Percentiles rank a stretch among this genome's conserved stretches.
phyloP scores from a whole-genome alignment of 2,888 invertebrate genomes.

The Latrodectus hesperus region DNA sequence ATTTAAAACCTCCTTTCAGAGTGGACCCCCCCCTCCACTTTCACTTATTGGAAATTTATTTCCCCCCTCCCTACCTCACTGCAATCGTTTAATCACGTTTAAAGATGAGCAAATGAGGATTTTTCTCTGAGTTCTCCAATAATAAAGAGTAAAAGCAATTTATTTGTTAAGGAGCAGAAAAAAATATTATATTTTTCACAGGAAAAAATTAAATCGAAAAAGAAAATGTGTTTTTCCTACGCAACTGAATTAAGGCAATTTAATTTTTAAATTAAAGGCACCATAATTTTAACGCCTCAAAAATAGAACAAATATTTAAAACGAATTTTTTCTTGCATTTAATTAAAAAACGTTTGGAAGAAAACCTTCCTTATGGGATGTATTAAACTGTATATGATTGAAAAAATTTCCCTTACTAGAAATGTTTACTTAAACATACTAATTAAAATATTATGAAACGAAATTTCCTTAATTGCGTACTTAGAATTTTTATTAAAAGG shows the following conservation, averaged over 20 bases:
- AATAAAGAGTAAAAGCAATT: constrained; percentile 40
- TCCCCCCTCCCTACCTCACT: constrained; percentile 7
- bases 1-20: constrained; percentile 23
- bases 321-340: too few relatives aligned
- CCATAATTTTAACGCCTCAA: not conserved
- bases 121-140: constrained; percentile 28
- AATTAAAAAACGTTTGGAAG: too few relatives aligned
- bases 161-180: constrained; percentile 8
- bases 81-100: constrained; percentile 52
- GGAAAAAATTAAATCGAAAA: constrained; percentile 6
- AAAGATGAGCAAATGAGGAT: constrained; percentile 50
- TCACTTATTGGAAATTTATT: constrained; percentile 45
- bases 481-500: too few relatives aligned
- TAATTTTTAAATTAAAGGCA: constrained; percentile 48
- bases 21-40: constrained; percentile 1
- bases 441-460: too few relatives aligned
- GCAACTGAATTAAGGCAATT: constrained; percentile 41
- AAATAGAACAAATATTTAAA: too few relatives aligned
- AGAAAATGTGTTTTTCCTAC: constrained; percentile 17
- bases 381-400: too few relatives aligned
- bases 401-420: too few relatives aligned
- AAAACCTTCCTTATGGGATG: too few relatives aligned
- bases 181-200: not conserved
- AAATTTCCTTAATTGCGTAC: too few relatives aligned
- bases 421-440: too few relatives aligned